phyloP scores from a whole-genome alignment of 2,888 invertebrate genomes.

The Drosophila nigritarsus region DNA sequence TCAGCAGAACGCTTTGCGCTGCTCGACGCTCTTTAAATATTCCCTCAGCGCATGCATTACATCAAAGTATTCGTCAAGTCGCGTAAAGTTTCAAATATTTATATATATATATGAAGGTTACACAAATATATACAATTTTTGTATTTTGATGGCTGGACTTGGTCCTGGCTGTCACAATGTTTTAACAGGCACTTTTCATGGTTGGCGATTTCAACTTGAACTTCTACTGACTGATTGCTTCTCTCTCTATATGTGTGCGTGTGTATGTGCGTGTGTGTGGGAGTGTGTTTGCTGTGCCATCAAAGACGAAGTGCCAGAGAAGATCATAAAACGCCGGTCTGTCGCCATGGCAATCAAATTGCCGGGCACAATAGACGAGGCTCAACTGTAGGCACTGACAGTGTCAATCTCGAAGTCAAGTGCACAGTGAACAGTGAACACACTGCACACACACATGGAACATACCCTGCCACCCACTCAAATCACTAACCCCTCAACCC shows the following conservation, averaged over 20 bases:
- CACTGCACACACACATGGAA: conserved; percentile 30
- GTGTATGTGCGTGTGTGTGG: neutral
- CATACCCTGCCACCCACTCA: neutral
- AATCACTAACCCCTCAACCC: neutral
- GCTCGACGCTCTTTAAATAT: conserved; percentile 61
- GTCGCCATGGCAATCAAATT: conserved; percentile 50
- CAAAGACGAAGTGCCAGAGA: conserved; percentile 41
- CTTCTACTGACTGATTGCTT: conserved; percentile 59
- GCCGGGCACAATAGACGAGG: conserved; percentile 46
- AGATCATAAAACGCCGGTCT: conserved; percentile 49
- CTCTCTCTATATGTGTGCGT: neutral
- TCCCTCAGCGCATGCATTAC: conserved; percentile 58
- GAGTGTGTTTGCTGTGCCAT: conserved; percentile 31
- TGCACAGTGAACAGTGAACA: conserved; percentile 31
- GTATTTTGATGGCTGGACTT: conserved; percentile 28
- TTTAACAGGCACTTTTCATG: conserved; percentile 72
- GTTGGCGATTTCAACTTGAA: conserved; percentile 43
- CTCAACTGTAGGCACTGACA: conserved; percentile 43
- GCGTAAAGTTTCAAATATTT: conserved; percentile 14
- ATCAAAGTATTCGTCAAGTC: conserved; percentile 40
- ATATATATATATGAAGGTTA: conserved; percentile 10
- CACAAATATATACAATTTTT: conserved; percentile 1
- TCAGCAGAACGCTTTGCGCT: conserved; percentile 42
- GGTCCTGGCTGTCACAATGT: conserved; percentile 65
- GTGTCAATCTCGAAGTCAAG: conserved; percentile 56